Evolutionary conservation across 2,113 vertebrate species (phyloP), one percentile per base, ranked within the genome.

Genomic region (Notiomystis cincta): DNA sequence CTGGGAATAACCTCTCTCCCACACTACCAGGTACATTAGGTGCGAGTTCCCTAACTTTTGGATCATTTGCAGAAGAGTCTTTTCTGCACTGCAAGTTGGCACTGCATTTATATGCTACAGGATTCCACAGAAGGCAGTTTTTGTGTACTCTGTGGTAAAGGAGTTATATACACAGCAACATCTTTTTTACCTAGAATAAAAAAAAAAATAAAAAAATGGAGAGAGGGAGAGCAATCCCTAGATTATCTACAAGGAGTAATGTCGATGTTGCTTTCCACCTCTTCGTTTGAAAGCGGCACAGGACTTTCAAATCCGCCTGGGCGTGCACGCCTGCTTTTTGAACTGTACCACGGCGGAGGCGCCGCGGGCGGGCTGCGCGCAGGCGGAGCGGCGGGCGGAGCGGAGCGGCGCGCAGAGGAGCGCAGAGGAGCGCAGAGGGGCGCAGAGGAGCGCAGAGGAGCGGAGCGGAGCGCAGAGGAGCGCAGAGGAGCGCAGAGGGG

Each of bases 161-260:
- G 15, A 62, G 66, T 80, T 57, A 42, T 30, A 45, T 10, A 17
- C 10, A 15, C 7, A 79, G 21, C 40, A 44, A 23, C 13, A 13
- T 0, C 0, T 27, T 44, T 47, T 44, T 31, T 12, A 17, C 6
- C 17, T 24, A 15, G 35, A 40, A 33, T 11, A 0, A 3, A 13
- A 40, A 22, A 18, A 18, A 40, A 44, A 42, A 35, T 37, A 40
- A 64, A 5, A 18, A 42, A 31, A 16, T 4, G 3, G 12, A 10
- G 50, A 31, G 58, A 27, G 19, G 1, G 11, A 42, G 17, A 69
- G 11, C 56, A 60, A 45, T 21, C 42, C 12, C 47, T 44, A 2
- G n/a, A 70, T 82, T 67, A 42, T 24, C 53, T 28, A 15, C 15
- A 14, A 33, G 25, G 42, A 51, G 12, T 14, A 56, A 31, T 17